Conservation (phyloP, 2,888 invertebrate species). For the Catocala sponsa region DNA sequence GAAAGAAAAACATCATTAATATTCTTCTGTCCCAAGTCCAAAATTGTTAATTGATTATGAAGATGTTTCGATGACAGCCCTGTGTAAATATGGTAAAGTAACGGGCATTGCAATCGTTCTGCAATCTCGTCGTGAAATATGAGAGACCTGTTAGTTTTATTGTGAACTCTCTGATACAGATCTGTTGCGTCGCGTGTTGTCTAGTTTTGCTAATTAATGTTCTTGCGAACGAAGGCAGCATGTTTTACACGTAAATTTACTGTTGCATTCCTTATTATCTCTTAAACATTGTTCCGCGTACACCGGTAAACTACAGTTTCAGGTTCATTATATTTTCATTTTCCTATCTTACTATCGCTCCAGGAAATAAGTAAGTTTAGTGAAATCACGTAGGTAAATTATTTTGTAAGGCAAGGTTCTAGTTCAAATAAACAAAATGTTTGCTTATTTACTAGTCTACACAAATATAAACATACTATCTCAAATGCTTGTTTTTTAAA, state of each 20-base stretch:
- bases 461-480: too few species aligned
- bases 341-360: not conserved
- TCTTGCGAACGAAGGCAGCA: conserved; percentile 44
- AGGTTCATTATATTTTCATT: not conserved
- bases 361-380: not conserved
- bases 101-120: conserved; percentile 52
- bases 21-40: not conserved
- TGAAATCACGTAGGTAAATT: not conserved
- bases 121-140: conserved; percentile 59
- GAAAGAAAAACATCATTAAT: not conserved
- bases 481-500: not conserved
- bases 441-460: too few species aligned
- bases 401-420: too few species aligned
- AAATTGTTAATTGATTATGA: conserved; percentile 11
- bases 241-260: conserved; percentile 31
- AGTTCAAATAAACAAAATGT: too few species aligned
- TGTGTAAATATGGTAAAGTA: conserved; percentile 57
- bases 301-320: not conserved
- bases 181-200: conserved; percentile 60
- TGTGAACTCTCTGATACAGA: conserved; percentile 64
- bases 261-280: conserved; percentile 31
- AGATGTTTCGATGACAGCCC: conserved; percentile 37
- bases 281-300: conserved; percentile 2
- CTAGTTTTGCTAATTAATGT: conserved; percentile 69
- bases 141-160: conserved; percentile 64